Conservation (phyloP, 1,140 invertebrate genomes). For the Xylocopa sonorina region DNA sequence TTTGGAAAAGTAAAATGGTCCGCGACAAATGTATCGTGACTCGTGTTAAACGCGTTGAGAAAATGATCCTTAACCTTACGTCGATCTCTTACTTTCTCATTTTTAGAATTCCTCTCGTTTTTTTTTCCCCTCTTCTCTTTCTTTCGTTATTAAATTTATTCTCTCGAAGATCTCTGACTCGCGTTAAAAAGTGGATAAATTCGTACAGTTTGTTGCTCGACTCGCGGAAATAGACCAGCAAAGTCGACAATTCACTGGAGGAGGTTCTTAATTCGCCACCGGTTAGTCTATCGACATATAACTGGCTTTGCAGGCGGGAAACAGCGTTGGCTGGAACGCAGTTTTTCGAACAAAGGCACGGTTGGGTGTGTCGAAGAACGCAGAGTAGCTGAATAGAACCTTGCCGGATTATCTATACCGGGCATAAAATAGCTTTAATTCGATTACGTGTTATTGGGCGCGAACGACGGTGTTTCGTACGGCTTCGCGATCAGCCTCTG, state of each 20-base stretch:
- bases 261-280: neutral
- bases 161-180: too few relatives aligned
- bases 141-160: too few relatives aligned
- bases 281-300: neutral
- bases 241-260: neutral
- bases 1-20: neutral
- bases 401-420: conserved; percentile 38
- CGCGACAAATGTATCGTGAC: neutral
- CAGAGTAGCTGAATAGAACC: conserved; percentile 9
- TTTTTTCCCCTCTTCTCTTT: too few relatives aligned
- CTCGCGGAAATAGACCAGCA: neutral
- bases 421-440: conserved; percentile 59
- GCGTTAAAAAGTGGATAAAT: too few relatives aligned
- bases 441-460: conserved; percentile 62
- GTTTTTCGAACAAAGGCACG: conserved; percentile 37
- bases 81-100: neutral
- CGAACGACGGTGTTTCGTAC: conserved; percentile 47
- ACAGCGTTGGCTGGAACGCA: neutral
- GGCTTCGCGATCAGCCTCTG: conserved; percentile 48
- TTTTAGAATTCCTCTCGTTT: too few relatives aligned
- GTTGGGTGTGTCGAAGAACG: conserved; percentile 22
- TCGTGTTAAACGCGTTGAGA: neutral
- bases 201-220: neutral
- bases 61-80: too few relatives aligned
- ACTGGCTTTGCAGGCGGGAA: neutral